A percentile compares a stretch with the other conserved stretches of the same genome.
These are phyloP conservation scores for Tubulanus polymorphus DNA, from an alignment of 2,888 invertebrate species.

Conservation along the genomic window DNA sequence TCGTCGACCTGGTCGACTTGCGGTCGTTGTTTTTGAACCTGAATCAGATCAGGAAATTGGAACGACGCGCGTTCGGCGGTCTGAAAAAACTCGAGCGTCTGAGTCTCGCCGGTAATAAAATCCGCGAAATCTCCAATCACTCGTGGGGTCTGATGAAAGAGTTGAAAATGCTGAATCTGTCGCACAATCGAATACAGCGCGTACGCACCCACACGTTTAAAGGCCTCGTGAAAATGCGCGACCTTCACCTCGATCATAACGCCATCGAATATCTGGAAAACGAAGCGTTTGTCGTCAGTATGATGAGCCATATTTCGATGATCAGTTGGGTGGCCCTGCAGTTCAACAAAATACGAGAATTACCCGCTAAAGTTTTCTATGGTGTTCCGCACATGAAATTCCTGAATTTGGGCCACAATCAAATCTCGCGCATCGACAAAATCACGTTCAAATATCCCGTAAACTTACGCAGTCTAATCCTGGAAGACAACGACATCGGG, in stretches of 20 bases:
- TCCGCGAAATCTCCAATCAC: not conserved
- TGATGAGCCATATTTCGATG: not conserved
- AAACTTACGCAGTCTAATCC: not conserved
- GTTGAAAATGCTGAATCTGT: not conserved
- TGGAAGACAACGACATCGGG: not conserved
- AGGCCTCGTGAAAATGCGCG: not conserved
- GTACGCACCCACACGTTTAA: not conserved
- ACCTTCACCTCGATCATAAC: not conserved
- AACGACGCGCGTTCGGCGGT: not conserved
- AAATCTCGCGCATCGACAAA: not conserved
- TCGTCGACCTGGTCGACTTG: not conserved
- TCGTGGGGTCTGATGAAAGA: not conserved
- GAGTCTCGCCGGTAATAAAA: not conserved
- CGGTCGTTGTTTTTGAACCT: not conserved
- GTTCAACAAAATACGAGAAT: not conserved
- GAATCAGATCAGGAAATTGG: not conserved
- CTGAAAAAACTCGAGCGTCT: not conserved
- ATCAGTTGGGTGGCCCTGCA: not conserved
- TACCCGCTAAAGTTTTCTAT: not conserved
- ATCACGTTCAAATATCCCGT: not conserved
- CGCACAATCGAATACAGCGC: not conserved
- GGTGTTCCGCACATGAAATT: not conserved
- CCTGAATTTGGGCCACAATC: not conserved
- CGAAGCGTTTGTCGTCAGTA: slow-evolving; percentile 1
- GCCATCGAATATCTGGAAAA: not conserved